phyloP scores from a whole-genome alignment of 2,113 vertebrate genomes.

The Zingel zingel region DNA sequence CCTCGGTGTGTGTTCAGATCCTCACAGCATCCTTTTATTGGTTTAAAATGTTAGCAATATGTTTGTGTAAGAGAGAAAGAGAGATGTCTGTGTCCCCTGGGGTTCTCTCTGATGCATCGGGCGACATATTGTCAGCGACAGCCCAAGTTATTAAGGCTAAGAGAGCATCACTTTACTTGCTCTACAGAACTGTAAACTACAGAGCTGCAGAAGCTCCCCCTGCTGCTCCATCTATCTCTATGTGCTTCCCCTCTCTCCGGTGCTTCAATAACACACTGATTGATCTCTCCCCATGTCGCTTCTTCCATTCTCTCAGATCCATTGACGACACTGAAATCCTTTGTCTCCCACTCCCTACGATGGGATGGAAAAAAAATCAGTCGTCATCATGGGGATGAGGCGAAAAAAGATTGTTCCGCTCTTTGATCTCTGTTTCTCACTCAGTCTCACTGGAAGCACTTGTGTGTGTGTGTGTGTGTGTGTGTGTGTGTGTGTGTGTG shows the following conservation, averaged over 20 bases:
- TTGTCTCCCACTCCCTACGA: constrained; percentile 31
- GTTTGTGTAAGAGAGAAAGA: not conserved
- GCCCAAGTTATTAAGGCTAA: constrained; percentile 71
- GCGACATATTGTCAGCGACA: constrained; percentile 67
- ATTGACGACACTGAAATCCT: constrained; percentile 27
- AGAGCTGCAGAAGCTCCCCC: constrained; percentile 32
- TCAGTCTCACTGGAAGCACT: constrained; percentile 25
- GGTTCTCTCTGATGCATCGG: constrained; percentile 66
- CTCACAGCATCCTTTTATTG: not conserved
- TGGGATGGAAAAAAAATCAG: constrained; percentile 39
- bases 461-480: not conserved
- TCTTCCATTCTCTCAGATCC: constrained; percentile 50
- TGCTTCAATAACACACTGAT: constrained; percentile 9
- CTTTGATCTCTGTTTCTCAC: constrained; percentile 61
- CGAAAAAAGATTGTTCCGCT: constrained; percentile 14
- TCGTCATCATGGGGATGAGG: constrained; percentile 37
- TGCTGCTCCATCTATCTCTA: constrained; percentile 9
- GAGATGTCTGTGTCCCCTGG: constrained; percentile 39
- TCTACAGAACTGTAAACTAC: constrained; percentile 53
- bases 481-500: not conserved
- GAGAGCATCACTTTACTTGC: constrained; percentile 58
- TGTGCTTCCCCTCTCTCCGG: not conserved
- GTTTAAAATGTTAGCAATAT: not conserved
- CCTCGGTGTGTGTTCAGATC: constrained; percentile 11
- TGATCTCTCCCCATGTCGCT: not conserved